Evolutionary conservation across 2,113 vertebrate species (phyloP), one percentile per base, ranked within the genome.

Genomic region (Cyrtonyx montezumae): DNA sequence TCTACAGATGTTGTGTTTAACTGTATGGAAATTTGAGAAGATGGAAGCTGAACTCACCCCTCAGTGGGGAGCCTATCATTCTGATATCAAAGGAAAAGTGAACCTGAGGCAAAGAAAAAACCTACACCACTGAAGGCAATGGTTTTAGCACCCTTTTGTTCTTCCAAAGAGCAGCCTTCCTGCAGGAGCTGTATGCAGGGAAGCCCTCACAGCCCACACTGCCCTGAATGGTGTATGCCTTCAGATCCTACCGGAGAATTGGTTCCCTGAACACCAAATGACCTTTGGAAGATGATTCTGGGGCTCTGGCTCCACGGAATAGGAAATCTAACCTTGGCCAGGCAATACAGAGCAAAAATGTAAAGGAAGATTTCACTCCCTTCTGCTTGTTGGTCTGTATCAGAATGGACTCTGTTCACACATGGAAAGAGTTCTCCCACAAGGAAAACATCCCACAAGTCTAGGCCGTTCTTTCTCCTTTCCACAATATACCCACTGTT

Each of bases 261-360:
- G 26, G 12, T 74, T 42, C 14, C 48, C 32, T 49, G 23, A 81
- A 37, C 20, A 37, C 4, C 53, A 13, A 12, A 13, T 15, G 51
- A 20, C 9, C 32, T 67, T 36, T 71, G 32, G 34, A 79, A 81
- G 8, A 8, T 15, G 17, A n/a, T 6, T 26, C 10, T 25, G 32
- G 32, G 3, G 25, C 3, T 2, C 1, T 0, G 0, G 7, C 77
- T 58, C 12, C 34, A 49, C 0, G 1, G 0, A 1, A 28, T 21
- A 25, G 23, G 68, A 84, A 79, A 81, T 55, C 4, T 0, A 0
- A 37, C 2, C 11, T 20, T 37, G 13, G 4, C 28, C 8, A 0
- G 0, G 11, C 21, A 55, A 22, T 32, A 22, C 8, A 71, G 25
- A 49, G 8, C 10, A 55, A 87, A 80, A 70, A 4, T 14, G 7